Conservation (phyloP, 2,888 invertebrate genomes). For the Listrodromus nycthemerus region DNA sequence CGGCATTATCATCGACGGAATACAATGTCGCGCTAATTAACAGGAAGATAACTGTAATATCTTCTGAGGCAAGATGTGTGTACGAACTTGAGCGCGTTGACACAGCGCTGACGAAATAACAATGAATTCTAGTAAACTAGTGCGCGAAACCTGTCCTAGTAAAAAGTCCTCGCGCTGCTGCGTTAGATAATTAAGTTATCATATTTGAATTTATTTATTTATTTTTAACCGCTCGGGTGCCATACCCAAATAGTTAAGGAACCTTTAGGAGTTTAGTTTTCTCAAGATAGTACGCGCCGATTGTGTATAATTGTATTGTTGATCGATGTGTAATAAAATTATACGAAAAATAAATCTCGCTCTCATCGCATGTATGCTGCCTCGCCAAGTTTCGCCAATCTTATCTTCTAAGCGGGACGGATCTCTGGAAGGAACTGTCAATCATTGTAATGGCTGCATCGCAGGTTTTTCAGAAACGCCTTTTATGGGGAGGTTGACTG, state of each 20-base stretch:
- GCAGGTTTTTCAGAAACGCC: no score
- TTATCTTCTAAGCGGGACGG: no score
- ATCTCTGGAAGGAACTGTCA: no score
- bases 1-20: conserved; percentile 59
- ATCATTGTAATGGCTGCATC: no score
- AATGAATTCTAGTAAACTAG: conserved; percentile 2
- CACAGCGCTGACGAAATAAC: neutral
- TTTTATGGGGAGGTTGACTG: no score
- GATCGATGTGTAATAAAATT: conserved; percentile 65
- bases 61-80: conserved; percentile 42
- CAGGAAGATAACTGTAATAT: conserved; percentile 34
- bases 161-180: conserved; percentile 29
- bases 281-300: conserved; percentile 35
- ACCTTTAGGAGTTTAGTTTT: conserved; percentile 41
- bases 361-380: neutral
- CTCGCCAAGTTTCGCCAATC: neutral
- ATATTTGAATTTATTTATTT: conserved; percentile 70
- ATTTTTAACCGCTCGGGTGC: conserved; percentile 78
- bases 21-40: conserved; percentile 40
- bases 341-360: conserved; percentile 43
- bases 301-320: conserved; percentile 49
- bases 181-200: conserved; percentile 50
- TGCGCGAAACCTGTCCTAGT: conserved; percentile 4
- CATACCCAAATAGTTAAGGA: conserved; percentile 77
- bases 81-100: conserved; percentile 37